These are phyloP conservation scores for Zele albiditarsus DNA, from an alignment of 2,888 invertebrate genomes.

Conservation along the genomic window DNA sequence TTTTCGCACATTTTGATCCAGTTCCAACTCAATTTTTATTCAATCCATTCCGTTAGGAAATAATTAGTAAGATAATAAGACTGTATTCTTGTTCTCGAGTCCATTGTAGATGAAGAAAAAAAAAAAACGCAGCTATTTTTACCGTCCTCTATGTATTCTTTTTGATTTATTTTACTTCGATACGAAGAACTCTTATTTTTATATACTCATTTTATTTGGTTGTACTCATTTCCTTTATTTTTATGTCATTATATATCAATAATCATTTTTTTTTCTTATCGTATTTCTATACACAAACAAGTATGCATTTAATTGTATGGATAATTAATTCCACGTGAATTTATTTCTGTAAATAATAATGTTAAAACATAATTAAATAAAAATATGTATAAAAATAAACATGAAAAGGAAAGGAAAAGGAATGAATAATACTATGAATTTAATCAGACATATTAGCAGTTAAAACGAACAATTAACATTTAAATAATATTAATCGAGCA, in stretches of 20 bases:
- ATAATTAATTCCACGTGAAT: neutral
- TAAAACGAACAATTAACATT: too few relatives aligned
- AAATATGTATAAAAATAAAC: too few relatives aligned
- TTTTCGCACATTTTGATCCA: too few relatives aligned
- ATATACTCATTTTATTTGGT: too few relatives aligned
- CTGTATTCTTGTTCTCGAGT: neutral
- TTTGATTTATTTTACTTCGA: neutral
- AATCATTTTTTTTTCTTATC: neutral
- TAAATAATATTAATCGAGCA: too few relatives aligned
- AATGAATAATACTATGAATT: too few relatives aligned
- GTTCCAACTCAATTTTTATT: too few relatives aligned
- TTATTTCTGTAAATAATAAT: constrained; percentile 3
- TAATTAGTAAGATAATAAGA: neutral
- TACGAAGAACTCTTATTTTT: neutral
- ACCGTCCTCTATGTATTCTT: neutral
- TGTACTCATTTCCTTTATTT: neutral
- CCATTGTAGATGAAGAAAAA: neutral
- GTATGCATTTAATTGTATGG: neutral
- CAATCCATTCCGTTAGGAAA: neutral
- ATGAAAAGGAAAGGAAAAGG: neutral
- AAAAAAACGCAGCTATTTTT: neutral
- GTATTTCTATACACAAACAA: neutral
- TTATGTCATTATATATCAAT: neutral
- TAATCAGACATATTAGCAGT: too few relatives aligned
- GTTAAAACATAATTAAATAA: neutral